A percentile compares a stretch with the other conserved stretches of the same genome.
phyloP scores from a whole-genome alignment of 2,888 invertebrate species.

The Archips xylosteana region DNA sequence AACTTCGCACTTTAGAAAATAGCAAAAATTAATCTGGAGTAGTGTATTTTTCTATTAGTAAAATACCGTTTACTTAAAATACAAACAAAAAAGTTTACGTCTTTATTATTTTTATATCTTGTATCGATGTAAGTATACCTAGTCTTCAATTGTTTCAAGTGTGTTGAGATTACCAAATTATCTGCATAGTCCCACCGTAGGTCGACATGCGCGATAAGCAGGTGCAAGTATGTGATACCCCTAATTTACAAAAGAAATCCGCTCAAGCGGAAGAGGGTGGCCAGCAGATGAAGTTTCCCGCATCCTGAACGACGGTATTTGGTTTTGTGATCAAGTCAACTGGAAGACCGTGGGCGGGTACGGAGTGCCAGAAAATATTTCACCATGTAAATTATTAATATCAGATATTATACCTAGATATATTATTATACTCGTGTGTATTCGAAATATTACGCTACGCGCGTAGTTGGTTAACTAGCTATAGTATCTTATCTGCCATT shows the following conservation, averaged over 20 bases:
- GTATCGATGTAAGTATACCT: too few species aligned
- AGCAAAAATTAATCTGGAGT: too few species aligned
- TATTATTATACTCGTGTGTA: too few species aligned
- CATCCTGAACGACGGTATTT: conserved; percentile 51
- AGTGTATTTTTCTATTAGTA: too few species aligned
- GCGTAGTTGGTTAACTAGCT: too few species aligned
- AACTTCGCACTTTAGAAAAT: too few species aligned
- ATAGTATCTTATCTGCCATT: too few species aligned
- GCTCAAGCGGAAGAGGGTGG: conserved; percentile 50
- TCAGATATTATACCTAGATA: background rate
- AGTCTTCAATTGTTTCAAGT: too few species aligned
- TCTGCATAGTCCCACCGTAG: background rate
- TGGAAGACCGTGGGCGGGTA: conserved; percentile 51
- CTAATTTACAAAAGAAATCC: conserved; percentile 47
- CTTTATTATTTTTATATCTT: too few species aligned
- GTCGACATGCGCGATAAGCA: background rate
- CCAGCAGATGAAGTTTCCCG: conserved; percentile 53
- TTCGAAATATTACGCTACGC: too few species aligned
- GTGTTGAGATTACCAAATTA: background rate
- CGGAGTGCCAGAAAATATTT: conserved; percentile 15
- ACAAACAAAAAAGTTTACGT: too few species aligned
- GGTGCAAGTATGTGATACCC: conserved; percentile 35
- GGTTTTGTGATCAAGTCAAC: conserved; percentile 54
- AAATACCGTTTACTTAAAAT: too few species aligned
- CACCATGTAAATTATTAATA: background rate